A percentile compares a stretch with the other conserved stretches of the same genome.
These are phyloP conservation scores for Zapus hudsonius DNA, from an alignment of 2,113 vertebrate genomes.

Conservation along the genomic window DNA sequence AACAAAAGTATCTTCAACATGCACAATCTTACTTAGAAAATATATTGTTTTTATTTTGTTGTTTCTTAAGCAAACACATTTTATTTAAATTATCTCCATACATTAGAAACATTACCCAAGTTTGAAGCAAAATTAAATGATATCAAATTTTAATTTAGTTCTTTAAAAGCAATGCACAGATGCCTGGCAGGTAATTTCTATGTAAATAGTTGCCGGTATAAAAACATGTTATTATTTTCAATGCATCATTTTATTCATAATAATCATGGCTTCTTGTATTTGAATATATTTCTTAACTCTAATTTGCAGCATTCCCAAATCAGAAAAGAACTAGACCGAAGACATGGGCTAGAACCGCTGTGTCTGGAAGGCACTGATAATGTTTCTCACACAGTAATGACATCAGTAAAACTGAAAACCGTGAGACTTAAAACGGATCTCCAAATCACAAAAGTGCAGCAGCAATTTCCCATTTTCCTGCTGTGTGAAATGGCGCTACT, in stretches of 20 bases:
- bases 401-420: slow-evolving; percentile 56
- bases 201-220: not conserved
- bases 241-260: not conserved
- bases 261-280: not conserved
- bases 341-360: slow-evolving; percentile 37
- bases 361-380: slow-evolving; percentile 75
- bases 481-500: not conserved
- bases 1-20: not conserved
- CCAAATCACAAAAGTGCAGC: slow-evolving; percentile 44
- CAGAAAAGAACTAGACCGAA: slow-evolving; percentile 29
- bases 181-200: not conserved
- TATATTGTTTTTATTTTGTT: not conserved
- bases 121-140: not conserved
- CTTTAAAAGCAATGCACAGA: not conserved
- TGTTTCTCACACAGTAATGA: slow-evolving; percentile 34
- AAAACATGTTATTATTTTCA: not conserved
- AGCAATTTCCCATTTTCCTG: slow-evolving; percentile 21
- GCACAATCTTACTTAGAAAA: not conserved
- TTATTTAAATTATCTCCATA: not conserved
- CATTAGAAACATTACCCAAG: not conserved
- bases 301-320: slow-evolving; percentile 52
- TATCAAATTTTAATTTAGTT: not conserved
- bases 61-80: not conserved
- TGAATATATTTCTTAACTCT: slow-evolving; percentile 40
- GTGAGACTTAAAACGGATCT: slow-evolving; percentile 15